Evolutionary conservation across 1,140 invertebrate species (phyloP).

Genomic region (Drosophila leontia): DNA sequence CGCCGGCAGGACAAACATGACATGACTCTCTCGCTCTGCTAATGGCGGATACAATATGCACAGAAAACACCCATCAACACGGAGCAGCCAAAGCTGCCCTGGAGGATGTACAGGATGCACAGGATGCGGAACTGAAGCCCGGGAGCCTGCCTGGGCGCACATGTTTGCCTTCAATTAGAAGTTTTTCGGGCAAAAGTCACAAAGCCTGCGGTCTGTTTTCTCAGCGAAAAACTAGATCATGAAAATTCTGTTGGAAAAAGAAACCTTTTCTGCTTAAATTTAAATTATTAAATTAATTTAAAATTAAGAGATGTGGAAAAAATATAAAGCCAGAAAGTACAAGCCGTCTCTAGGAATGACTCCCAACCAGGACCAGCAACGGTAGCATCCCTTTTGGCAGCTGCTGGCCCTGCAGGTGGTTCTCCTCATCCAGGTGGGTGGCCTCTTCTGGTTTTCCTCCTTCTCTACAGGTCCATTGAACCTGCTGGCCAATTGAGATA

Average conservation of each 20-base stretch:
- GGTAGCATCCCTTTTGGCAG: not conserved
- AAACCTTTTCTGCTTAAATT: too few relatives aligned
- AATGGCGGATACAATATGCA: conserved; percentile 38
- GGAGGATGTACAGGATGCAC: not conserved
- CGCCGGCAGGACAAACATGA: conserved; percentile 50
- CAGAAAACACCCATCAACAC: conserved; percentile 29
- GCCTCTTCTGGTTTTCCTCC: conserved; percentile 2
- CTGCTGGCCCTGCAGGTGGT: conserved; percentile 34
- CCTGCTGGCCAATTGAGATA: conserved; percentile 72
- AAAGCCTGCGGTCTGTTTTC: conserved; percentile 57
- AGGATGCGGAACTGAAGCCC: conserved; percentile 6
- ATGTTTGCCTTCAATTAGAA: conserved; percentile 83
- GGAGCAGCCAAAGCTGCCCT: conserved; percentile 3
- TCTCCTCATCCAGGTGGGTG: conserved; percentile 55
- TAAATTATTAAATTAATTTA: not conserved
- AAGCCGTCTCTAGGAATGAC: too few relatives aligned
- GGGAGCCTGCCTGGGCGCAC: conserved; percentile 5
- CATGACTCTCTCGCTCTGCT: conserved; percentile 20
- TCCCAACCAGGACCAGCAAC: not conserved
- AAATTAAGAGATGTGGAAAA: not conserved
- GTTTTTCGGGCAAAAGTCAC: conserved; percentile 46
- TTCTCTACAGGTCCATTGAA: conserved; percentile 52
- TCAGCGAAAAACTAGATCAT: conserved; percentile 37
- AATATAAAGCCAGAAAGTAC: too few relatives aligned
- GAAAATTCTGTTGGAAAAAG: too few relatives aligned